A percentile compares a stretch with the other conserved stretches of the same genome.
Evolutionary conservation across 1,140 invertebrate genomes (phyloP).

Genomic region (Neodiprion lecontei): DNA sequence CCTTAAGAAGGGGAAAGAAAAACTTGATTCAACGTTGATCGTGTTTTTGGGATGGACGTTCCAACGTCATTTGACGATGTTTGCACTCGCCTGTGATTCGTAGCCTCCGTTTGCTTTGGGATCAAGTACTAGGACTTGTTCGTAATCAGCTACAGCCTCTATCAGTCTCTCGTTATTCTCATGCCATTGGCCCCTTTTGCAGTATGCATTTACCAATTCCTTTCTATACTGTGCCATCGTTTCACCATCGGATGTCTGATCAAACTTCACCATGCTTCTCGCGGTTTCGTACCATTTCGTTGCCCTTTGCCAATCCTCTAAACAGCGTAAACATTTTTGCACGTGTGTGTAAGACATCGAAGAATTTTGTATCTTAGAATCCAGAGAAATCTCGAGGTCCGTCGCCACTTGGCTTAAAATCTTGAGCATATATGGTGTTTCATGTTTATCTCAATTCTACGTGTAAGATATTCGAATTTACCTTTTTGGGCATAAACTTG

Average conservation of each 20-base stretch:
- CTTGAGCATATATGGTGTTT: background rate
- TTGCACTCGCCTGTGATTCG: conserved; percentile 25
- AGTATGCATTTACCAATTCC: conserved; percentile 21
- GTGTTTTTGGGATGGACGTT: background rate
- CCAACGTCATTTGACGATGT: background rate
- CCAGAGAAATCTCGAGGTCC: background rate
- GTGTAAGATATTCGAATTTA: conserved; percentile 13
- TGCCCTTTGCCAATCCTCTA: conserved; percentile 22
- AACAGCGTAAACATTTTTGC: background rate
- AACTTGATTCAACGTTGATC: background rate
- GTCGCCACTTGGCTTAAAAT: too few relatives aligned
- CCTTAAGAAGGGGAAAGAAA: conserved; percentile 10
- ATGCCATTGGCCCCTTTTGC: conserved; percentile 23
- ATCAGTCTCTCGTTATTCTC: background rate
- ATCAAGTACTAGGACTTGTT: conserved; percentile 23
- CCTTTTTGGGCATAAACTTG: conserved; percentile 23
- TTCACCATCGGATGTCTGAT: background rate
- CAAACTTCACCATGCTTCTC: conserved; percentile 19
- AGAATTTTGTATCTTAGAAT: background rate
- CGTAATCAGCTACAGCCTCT: conserved; percentile 29
- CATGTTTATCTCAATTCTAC: background rate
- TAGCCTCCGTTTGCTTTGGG: background rate
- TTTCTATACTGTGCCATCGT: conserved; percentile 15
- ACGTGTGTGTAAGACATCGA: background rate
- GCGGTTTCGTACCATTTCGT: conserved; percentile 30